phyloP scores from a whole-genome alignment of 1,140 invertebrate species.

The Propsilocerus akamusi region DNA sequence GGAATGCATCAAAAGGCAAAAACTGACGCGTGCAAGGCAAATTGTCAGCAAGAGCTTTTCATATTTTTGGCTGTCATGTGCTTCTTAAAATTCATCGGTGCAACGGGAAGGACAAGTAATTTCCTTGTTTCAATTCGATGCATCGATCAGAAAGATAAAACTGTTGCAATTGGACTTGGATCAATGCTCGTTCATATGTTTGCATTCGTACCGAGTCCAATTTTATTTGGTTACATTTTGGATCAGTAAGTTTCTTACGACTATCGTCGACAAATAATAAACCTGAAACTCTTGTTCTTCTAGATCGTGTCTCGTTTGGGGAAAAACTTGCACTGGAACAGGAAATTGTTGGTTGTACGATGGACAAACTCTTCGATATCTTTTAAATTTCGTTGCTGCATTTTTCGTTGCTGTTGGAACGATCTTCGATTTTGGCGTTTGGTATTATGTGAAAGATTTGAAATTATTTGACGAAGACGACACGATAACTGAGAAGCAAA shows the following conservation, averaged over 20 bases:
- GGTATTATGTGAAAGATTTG: conserved; percentile 38
- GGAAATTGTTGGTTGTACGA: conserved; percentile 49
- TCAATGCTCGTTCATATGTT: conserved; percentile 37
- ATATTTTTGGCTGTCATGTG: conserved; percentile 37
- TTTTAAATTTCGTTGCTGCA: conserved; percentile 38
- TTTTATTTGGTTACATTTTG: conserved; percentile 42
- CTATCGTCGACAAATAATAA: background rate
- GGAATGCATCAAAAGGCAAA: conserved; percentile 14
- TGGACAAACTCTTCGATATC: conserved; percentile 32
- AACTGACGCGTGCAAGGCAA: conserved; percentile 34
- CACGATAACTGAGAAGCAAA: background rate
- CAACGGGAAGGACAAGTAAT: conserved; percentile 38
- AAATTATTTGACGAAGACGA: conserved; percentile 39
- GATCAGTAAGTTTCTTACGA: conserved; percentile 23
- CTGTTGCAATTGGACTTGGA: conserved; percentile 38
- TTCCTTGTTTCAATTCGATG: conserved; percentile 41
- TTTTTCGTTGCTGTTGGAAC: conserved; percentile 37
- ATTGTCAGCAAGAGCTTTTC: conserved; percentile 36
- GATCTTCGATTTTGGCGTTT: conserved; percentile 36
- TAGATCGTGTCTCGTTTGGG: conserved; percentile 38
- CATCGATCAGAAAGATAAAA: conserved; percentile 42
- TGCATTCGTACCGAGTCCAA: conserved; percentile 42
- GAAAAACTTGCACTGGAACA: conserved; percentile 38
- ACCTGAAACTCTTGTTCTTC: too few species aligned
- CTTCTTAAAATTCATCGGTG: conserved; percentile 35